Evolutionary conservation across 2,888 invertebrate species (phyloP).

Genomic region (Cosmia pyralina): DNA sequence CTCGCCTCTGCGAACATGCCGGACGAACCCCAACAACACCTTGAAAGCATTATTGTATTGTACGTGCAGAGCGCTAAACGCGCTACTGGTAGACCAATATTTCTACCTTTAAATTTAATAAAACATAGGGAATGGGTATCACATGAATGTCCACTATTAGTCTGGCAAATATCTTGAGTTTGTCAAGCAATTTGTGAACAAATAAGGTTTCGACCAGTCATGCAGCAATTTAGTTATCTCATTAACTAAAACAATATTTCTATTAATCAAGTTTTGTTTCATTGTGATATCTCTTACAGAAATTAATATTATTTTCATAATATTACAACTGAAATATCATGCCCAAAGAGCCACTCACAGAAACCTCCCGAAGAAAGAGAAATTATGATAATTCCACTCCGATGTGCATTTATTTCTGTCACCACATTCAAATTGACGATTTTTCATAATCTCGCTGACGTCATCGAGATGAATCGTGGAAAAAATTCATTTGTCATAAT

Average conservation of each 20-base stretch:
- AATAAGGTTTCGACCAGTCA: background rate
- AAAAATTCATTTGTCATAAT: constrained; percentile 42
- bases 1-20: too few relatives aligned
- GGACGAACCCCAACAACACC: too few relatives aligned
- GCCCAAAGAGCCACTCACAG: constrained; percentile 11
- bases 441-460: constrained; percentile 48
- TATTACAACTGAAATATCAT: constrained; percentile 7
- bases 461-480: constrained; percentile 48
- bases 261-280: constrained; percentile 8
- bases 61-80: too few relatives aligned
- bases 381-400: constrained; percentile 39
- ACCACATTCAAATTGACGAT: constrained; percentile 55
- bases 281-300: background rate
- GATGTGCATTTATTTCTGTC: constrained; percentile 60
- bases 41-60: too few relatives aligned
- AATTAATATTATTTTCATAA: background rate
- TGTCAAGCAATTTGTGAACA: background rate
- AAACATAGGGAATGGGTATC: too few relatives aligned
- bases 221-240: background rate
- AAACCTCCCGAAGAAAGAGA: constrained; percentile 31
- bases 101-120: background rate
- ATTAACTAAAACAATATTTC: background rate
- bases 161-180: background rate
- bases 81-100: too few relatives aligned
- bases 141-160: background rate